Evolutionary conservation across 2,113 vertebrate species (phyloP).

Genomic region (Serilophus lunatus): DNA sequence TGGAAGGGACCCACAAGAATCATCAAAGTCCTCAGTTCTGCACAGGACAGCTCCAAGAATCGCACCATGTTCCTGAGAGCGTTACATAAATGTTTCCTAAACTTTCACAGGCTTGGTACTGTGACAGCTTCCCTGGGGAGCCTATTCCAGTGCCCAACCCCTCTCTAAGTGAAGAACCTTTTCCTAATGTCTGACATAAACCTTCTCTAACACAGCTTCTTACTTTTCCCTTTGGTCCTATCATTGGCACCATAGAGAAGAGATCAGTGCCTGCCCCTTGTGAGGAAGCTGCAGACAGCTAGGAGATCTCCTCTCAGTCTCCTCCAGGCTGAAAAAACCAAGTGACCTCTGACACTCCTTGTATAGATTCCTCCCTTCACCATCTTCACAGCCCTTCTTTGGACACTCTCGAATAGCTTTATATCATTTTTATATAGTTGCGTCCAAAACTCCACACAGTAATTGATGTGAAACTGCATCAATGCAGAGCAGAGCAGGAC

Average conservation of each 20-base stretch:
- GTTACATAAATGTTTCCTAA: neutral
- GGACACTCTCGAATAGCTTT: neutral
- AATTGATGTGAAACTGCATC: accelerated
- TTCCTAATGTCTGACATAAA: neutral
- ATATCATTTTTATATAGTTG: neutral
- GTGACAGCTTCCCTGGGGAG: neutral
- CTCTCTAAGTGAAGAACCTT: neutral
- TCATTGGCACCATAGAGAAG: neutral
- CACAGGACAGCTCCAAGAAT: neutral
- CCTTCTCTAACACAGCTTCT: neutral
- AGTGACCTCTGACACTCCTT: neutral
- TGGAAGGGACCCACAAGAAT: neutral
- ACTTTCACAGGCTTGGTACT: neutral
- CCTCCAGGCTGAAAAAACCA: neutral
- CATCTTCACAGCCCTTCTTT: neutral
- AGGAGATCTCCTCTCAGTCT: neutral
- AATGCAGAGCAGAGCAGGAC: neutral
- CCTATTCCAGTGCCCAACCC: neutral
- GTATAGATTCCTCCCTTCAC: neutral
- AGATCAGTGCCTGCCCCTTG: neutral
- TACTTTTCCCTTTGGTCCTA: neutral
- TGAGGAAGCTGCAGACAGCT: neutral
- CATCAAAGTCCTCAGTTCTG: neutral
- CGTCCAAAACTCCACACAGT: neutral
- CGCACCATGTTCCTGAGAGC: neutral